Conservation (phyloP, 2,797 vertebrate species). For the Urophycis tenuis region DNA sequence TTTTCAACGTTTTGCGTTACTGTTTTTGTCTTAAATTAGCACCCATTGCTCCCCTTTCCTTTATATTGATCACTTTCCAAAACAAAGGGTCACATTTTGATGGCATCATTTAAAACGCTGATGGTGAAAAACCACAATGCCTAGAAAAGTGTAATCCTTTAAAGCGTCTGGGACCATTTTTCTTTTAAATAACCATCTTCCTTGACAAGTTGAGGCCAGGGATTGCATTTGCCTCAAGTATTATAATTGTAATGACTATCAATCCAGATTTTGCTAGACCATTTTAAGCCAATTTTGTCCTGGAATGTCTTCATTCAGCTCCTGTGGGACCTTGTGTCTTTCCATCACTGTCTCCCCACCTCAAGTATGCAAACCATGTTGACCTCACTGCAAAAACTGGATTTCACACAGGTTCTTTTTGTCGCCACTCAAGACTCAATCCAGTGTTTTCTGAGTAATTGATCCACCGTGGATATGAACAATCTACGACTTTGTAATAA, state of each 20-base stretch:
- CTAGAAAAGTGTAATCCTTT: neutral
- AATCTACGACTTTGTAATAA: neutral
- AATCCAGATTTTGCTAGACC: constrained; percentile 3
- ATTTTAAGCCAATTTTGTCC: constrained; percentile 1
- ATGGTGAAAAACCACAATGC: neutral
- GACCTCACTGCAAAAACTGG: neutral
- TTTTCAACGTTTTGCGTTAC: neutral
- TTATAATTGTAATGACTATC: neutral
- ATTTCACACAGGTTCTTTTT: neutral
- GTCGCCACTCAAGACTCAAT: neutral
- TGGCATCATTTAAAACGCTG: neutral
- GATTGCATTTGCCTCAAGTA: neutral
- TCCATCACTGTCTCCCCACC: neutral
- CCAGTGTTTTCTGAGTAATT: neutral
- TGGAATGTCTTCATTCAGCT: constrained; percentile 21
- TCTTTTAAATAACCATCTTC: neutral
- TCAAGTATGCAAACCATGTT: constrained; percentile 1
- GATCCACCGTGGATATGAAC: neutral
- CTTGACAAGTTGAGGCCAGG: neutral
- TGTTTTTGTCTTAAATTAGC: neutral
- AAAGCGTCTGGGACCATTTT: neutral
- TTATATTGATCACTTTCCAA: neutral
- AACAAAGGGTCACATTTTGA: neutral
- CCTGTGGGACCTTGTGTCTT: constrained; percentile 2
- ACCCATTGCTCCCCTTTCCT: neutral